A percentile compares a stretch with the other conserved stretches of the same genome.
Evolutionary conservation across 2,113 vertebrate species (phyloP).

Genomic region (Hypanus sabinus): DNA sequence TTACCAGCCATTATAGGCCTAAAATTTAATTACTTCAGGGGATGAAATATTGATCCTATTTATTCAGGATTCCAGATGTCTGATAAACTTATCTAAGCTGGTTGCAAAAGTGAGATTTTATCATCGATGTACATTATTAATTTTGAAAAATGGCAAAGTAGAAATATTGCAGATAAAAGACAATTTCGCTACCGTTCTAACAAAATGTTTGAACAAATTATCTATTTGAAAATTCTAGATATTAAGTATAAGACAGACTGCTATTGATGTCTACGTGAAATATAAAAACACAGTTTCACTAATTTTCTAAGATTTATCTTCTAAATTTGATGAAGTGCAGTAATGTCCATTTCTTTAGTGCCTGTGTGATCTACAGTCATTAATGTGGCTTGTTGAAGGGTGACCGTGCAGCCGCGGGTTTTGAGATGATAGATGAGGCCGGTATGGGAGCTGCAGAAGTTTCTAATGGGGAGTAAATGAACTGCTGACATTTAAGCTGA

Average conservation of each 20-base stretch:
- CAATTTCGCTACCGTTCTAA: background rate
- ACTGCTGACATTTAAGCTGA: too few relatives aligned
- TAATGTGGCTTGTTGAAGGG: too few relatives aligned
- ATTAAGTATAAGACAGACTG: background rate
- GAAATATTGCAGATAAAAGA: too few relatives aligned
- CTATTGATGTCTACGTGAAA: background rate
- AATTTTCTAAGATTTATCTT: background rate
- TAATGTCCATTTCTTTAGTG: background rate
- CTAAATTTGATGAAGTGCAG: background rate
- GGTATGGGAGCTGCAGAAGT: too few relatives aligned
- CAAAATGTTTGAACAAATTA: background rate
- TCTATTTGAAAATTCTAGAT: background rate
- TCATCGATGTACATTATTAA: background rate
- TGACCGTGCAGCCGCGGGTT: too few relatives aligned
- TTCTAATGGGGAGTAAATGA: too few relatives aligned
- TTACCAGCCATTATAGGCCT: too few relatives aligned
- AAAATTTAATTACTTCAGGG: too few relatives aligned
- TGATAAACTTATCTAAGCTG: background rate
- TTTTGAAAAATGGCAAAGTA: background rate
- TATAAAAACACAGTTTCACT: background rate
- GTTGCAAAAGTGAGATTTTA: background rate
- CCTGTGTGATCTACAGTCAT: background rate
- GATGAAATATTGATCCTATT: too few relatives aligned
- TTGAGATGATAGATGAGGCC: too few relatives aligned
- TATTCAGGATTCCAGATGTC: background rate